Percentiles rank a stretch among this genome's conserved stretches.
Conservation (phyloP, 2,113 vertebrate species). For the Tauraco erythrolophus region DNA sequence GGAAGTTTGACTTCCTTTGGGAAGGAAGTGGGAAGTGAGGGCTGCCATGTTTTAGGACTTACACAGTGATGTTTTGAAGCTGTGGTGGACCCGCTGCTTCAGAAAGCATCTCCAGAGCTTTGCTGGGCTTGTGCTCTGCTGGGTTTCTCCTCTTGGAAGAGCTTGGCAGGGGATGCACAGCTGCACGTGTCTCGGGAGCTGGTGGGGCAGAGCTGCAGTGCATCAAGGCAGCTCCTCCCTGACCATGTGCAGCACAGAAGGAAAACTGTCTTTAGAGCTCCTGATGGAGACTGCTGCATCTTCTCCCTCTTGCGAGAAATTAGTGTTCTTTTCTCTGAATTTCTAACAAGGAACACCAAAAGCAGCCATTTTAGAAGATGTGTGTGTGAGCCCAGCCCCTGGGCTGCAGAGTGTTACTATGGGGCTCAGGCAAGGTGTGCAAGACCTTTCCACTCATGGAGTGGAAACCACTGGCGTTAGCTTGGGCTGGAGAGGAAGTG, state of each 20-base stretch:
- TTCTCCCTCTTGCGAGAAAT: background rate
- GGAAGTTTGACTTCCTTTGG: too few species aligned
- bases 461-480: background rate
- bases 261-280: background rate
- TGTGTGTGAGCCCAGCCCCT: background rate
- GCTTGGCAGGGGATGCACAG: background rate
- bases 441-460: background rate
- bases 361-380: background rate
- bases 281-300: background rate
- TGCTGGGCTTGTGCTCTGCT: background rate
- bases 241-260: background rate
- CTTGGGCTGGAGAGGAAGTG: background rate
- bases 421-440: background rate
- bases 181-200: background rate
- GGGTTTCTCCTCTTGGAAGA: background rate
- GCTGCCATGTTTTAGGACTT: background rate
- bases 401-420: background rate
- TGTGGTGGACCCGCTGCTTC: too few species aligned
- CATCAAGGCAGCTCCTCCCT: background rate
- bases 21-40: background rate
- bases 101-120: background rate
- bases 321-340: background rate
- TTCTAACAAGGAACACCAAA: background rate
- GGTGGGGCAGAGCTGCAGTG: background rate
- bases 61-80: background rate